These are phyloP conservation scores for Propithecus perrieri DNA, from an alignment of 2,797 vertebrate species.

Conservation along the genomic window DNA sequence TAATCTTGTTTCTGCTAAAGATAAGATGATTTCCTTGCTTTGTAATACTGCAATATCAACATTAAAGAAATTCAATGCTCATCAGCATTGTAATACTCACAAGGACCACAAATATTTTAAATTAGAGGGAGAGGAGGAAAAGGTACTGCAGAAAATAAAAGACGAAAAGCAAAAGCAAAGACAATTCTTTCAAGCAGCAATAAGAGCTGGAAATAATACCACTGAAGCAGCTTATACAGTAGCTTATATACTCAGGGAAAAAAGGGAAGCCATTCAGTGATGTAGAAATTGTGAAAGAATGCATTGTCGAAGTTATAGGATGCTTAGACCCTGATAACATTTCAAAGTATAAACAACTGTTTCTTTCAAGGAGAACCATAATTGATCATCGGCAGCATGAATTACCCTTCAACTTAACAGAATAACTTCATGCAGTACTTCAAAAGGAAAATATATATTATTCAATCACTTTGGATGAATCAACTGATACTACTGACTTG, in stretches of 20 bases:
- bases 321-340: background rate
- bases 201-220: background rate
- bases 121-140: background rate
- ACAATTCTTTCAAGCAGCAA: background rate
- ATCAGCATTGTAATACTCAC: background rate
- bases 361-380: background rate
- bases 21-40: background rate
- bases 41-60: background rate
- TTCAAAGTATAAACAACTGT: background rate
- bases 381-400: accelerated
- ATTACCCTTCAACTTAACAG: background rate
- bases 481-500: background rate
- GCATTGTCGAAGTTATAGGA: background rate
- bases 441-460: background rate
- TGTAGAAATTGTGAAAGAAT: background rate
- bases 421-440: background rate
- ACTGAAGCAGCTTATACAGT: background rate
- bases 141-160: background rate
- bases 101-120: background rate
- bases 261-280: background rate
- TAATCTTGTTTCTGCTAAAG: background rate
- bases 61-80: background rate
- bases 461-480: background rate
- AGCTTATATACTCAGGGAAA: background rate
- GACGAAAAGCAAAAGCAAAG: background rate